Conservation (phyloP, 2,888 invertebrate genomes). For the Drosophila pseudotakahashii region DNA sequence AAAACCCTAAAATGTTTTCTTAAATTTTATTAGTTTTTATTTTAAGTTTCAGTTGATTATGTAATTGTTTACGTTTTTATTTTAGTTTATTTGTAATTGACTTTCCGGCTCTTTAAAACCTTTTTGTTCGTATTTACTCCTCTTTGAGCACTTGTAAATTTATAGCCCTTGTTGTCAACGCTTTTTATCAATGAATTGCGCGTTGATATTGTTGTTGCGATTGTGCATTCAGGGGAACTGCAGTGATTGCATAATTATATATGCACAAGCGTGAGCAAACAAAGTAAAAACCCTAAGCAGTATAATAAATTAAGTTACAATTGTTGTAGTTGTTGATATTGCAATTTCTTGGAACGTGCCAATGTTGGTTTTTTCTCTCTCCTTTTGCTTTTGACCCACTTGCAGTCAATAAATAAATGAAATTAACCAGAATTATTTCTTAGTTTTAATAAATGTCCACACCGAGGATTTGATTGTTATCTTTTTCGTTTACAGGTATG, state of each 20-base stretch:
- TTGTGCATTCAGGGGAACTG: constrained; percentile 22
- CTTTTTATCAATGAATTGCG: constrained; percentile 52
- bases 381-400: constrained; percentile 19
- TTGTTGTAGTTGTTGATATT: constrained; percentile 34
- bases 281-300: constrained; percentile 11
- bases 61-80: not conserved
- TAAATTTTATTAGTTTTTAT: no score
- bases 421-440: not conserved
- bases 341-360: constrained; percentile 40
- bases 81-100: not conserved
- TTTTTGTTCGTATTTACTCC: constrained; percentile 20
- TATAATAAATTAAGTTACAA: constrained; percentile 28
- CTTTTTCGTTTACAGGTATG: not conserved
- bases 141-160: constrained; percentile 41
- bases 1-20: no score
- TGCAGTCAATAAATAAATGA: constrained; percentile 2
- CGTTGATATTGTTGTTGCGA: constrained; percentile 39
- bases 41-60: not conserved
- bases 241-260: constrained; percentile 40
- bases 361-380: constrained; percentile 3
- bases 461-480: not conserved
- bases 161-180: constrained; percentile 23
- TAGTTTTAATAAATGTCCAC: no score
- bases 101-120: constrained; percentile 2
- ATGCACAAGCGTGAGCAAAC: constrained; percentile 22